These are phyloP conservation scores for Diaprepes abbreviatus DNA, from an alignment of 2,888 invertebrate genomes.

Conservation along the genomic window DNA sequence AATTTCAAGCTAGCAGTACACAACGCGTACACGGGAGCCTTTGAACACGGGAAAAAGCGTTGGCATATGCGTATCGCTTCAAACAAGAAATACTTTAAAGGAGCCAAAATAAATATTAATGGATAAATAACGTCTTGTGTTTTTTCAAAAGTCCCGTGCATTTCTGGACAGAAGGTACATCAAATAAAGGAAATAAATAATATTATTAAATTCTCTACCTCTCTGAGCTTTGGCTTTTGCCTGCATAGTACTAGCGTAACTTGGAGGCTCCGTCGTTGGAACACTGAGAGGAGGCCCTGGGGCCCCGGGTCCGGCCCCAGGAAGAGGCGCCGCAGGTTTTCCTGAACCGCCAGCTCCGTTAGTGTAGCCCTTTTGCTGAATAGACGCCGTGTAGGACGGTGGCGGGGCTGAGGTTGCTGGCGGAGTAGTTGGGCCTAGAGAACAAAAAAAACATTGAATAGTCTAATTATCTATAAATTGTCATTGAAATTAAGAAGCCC, in stretches of 20 bases:
- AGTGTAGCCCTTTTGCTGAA: slow-evolving; percentile 77
- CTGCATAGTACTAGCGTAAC: slow-evolving; percentile 93
- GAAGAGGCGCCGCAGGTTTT: slow-evolving; percentile 66
- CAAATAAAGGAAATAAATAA: no score
- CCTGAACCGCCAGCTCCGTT: slow-evolving; percentile 56
- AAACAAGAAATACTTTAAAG: no score
- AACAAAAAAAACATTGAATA: slow-evolving; percentile 11
- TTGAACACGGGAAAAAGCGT: no score
- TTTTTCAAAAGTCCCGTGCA: no score
- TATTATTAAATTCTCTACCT: slow-evolving; percentile 65
- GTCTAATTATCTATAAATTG: no score
- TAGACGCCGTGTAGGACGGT: slow-evolving; percentile 86
- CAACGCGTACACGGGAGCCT: no score
- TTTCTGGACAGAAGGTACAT: no score
- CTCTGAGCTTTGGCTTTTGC: slow-evolving; percentile 72
- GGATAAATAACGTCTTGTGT: no score
- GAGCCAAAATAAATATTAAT: no score
- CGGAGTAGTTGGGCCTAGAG: slow-evolving; percentile 63
- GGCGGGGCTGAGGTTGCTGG: slow-evolving; percentile 74
- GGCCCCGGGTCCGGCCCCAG: slow-evolving; percentile 67
- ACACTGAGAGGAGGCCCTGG: slow-evolving; percentile 63
- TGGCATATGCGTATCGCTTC: no score
- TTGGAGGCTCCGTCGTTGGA: slow-evolving; percentile 90
- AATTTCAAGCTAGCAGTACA: no score
- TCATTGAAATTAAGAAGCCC: no score